Conservation (phyloP, 2,888 invertebrate species). For the Chaetogeoica ovagalla region DNA sequence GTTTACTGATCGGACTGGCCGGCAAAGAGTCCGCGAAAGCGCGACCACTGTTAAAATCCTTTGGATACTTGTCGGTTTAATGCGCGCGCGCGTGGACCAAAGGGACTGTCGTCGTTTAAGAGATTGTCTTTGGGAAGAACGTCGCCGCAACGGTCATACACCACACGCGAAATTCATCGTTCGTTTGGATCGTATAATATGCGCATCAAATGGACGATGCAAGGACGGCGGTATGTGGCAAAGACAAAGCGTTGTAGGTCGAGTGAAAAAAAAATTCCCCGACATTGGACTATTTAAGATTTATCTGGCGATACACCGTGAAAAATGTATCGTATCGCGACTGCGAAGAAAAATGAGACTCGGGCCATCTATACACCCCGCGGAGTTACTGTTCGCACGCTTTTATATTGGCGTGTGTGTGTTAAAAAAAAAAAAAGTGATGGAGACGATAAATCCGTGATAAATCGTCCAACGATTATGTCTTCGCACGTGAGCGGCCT, state of each 20-base stretch:
- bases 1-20: slow-evolving; percentile 3
- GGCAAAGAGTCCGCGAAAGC: no score
- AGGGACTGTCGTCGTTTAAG: no score
- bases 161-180: no score
- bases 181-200: no score
- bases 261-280: neutral
- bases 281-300: neutral
- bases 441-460: neutral
- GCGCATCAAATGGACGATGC: no score
- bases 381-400: neutral
- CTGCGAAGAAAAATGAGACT: neutral
- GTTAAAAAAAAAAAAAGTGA: neutral
- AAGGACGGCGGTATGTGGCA: neutral
- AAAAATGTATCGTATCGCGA: slow-evolving; percentile 5
- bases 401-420: neutral
- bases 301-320: slow-evolving; percentile 2
- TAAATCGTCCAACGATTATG: neutral
- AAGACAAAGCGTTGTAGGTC: neutral
- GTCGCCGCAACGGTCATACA: no score
- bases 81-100: no score
- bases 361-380: neutral
- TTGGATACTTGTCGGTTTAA: no score
- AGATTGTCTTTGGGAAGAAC: no score
- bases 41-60: no score
- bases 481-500: neutral